Base-by-base conservation (phyloP, 37 sponge, comb jelly and placozoan genomes). In the Cladorhizidae sp. region DNA sequence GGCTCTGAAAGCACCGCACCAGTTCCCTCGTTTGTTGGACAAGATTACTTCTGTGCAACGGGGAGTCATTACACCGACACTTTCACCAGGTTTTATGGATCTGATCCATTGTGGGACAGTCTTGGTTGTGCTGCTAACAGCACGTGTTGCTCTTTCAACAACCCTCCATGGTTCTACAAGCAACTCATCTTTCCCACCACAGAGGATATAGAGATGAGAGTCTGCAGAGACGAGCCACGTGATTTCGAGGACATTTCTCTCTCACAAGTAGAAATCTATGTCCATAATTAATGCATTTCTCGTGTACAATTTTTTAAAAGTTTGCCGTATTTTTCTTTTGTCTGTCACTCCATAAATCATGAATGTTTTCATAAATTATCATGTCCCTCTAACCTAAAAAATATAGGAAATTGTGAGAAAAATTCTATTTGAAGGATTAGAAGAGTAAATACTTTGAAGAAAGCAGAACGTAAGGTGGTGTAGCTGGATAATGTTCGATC, bases 91-190 rank as follows among this genome's bases (percentile, higher is more conserved):
- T 58, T 58, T 58, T 65, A 65, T 65, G 18, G 12, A 31, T 28
- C 31, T 32, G 70, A 86, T 35, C 80, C 81, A 15, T 62, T 87
- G 22, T 87, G 88, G 88, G 76, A 76, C 62, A 82, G 88, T 45
- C 64, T 23, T 26, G 82, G 77, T 28, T 87, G 88, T 81, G 42
- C 33, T 0, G 15, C 77, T 23, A 69, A 29, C 22, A 81, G 69
- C 77, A 76, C 55, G 31, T 87, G 88, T 63, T 81, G 88, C 70
- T 45, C 77, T 39, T 21, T 65, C 40, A 70, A 58, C 56, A 69
- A 42, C 23, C 82, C 80, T 69, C 88, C 88, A 49, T 87, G 82
- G 77, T 87, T 87, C 78, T 70, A 28, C 72, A 80, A 54, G 42
- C 55, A 52, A 54, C 62, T 87, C 17, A 64, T 71, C 40, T 26